Percentiles rank a stretch among this genome's conserved stretches.
These are phyloP conservation scores for Metalampra italica DNA, from an alignment of 2,888 invertebrate genomes.

Conservation along the genomic window DNA sequence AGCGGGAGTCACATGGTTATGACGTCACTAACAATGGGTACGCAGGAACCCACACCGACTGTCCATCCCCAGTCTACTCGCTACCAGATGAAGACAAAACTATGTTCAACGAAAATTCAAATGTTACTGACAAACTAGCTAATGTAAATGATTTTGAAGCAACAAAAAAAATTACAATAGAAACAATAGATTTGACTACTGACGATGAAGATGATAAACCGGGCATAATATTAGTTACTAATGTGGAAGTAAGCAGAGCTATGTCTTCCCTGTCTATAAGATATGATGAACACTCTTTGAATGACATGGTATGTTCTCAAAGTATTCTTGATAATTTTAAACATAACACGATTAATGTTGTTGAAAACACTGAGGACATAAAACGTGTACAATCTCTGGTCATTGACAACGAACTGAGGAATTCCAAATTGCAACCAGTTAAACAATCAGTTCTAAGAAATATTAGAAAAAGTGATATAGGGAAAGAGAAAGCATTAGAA, in stretches of 20 bases:
- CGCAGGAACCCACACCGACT: background rate
- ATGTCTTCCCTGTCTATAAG: conserved; percentile 26
- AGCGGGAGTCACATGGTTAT: background rate
- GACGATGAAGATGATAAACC: conserved; percentile 3
- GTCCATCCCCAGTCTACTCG: conserved; percentile 34
- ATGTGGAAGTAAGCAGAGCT: conserved; percentile 19
- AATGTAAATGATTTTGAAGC: background rate
- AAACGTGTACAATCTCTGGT: background rate
- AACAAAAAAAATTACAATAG: conserved; percentile 6
- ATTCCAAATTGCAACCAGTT: background rate
- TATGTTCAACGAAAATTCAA: conserved; percentile 7
- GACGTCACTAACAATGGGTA: background rate
- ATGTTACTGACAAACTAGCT: background rate
- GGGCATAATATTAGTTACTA: background rate
- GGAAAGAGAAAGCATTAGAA: too few species aligned
- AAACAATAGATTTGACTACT: conserved; percentile 21
- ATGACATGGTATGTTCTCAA: conserved; percentile 27
- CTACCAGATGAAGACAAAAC: conserved; percentile 31
- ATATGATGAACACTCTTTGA: conserved; percentile 5
- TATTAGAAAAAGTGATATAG: too few species aligned
- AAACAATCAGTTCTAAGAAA: too few species aligned
- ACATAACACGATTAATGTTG: background rate
- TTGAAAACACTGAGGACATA: background rate
- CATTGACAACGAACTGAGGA: background rate
- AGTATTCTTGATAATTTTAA: conserved; percentile 23